Conservation (phyloP, 2,888 invertebrate genomes). For the Eupeodes luniger region DNA sequence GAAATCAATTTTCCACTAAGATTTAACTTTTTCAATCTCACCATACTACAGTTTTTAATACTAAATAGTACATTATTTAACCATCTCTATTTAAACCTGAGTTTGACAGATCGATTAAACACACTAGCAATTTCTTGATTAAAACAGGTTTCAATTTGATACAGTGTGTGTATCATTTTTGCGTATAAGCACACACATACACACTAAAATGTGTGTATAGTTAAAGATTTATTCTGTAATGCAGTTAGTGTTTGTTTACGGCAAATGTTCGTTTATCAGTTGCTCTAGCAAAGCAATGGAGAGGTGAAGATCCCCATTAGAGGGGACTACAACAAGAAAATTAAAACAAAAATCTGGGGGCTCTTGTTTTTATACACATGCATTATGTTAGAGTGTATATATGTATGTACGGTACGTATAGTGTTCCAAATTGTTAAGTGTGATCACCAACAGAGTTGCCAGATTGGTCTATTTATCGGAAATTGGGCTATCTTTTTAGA, state of each 20-base stretch:
- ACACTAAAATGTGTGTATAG: background rate
- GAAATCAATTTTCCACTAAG: background rate
- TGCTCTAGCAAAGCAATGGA: constrained; percentile 33
- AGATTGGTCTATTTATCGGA: too few species aligned
- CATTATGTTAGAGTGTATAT: constrained; percentile 38
- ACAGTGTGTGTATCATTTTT: constrained; percentile 62
- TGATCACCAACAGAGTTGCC: constrained; percentile 33
- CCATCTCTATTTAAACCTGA: constrained; percentile 58
- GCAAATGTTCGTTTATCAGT: constrained; percentile 72
- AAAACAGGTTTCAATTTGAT: constrained; percentile 62
- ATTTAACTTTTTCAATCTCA: background rate
- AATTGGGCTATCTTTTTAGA: too few species aligned
- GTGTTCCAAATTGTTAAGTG: constrained; percentile 50
- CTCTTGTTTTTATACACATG: constrained; percentile 49
- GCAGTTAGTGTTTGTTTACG: constrained; percentile 72
- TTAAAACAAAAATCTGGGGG: constrained; percentile 52
- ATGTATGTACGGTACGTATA: background rate
- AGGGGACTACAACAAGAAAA: constrained; percentile 27
- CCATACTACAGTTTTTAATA: constrained; percentile 38
- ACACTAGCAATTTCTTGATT: constrained; percentile 66
- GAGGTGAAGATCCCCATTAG: constrained; percentile 50
- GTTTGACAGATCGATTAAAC: constrained; percentile 75
- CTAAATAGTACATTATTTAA: constrained; percentile 30
- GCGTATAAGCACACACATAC: constrained; percentile 39
- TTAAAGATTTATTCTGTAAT: constrained; percentile 30